Evolutionary conservation across 2,113 vertebrate species (phyloP), one percentile per base, ranked within the genome.

Genomic region (Ammodytes dubius): DNA sequence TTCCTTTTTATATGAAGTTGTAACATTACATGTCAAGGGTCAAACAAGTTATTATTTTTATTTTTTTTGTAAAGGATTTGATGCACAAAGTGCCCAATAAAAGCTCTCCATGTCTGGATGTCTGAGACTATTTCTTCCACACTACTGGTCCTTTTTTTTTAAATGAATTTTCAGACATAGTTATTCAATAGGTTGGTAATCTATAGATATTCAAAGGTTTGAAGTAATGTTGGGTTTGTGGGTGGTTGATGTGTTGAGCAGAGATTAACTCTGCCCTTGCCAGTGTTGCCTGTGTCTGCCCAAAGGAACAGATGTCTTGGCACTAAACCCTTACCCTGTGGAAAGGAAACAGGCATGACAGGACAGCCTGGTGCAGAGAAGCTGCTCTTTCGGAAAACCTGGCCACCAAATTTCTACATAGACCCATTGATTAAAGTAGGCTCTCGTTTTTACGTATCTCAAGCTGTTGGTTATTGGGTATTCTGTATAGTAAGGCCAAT

Each of bases 81-180:
- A 81, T 84, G 85, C 82, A 91, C 76, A 75, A 88, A 82, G 77
- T 84, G 81, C 81, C 54, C n/a, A 94, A 94, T 95, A 93, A 95
- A 95, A 83, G 70, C 76, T 88, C 59, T 65, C 37, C 4, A 39
- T 53, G 63, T 39, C 64, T 35, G 12, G 4, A 57, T n/a, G 10
- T 77, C 19, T 50, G 19, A 56, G 12, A 11, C 2, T 14, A 54
- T 49, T 35, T 59, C 11, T 27, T n/a, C 3, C n/a, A 49, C 6
- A 11, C 12, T 43, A 13, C 5, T 8, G 2, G 0, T 39, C 17
- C 2, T 19, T 1, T 42, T 69, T 14, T 13, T n/a, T n/a, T n/a
- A n/a, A n/a, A 9, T 63, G 61, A 0, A 0, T 65, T 69, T 75
- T 70, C 45, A 65, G 4, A 66, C 15, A n/a, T 6, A 42, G 37